Conservation (phyloP, 2,797 vertebrate species). For the Enteromius trimaculatus region DNA sequence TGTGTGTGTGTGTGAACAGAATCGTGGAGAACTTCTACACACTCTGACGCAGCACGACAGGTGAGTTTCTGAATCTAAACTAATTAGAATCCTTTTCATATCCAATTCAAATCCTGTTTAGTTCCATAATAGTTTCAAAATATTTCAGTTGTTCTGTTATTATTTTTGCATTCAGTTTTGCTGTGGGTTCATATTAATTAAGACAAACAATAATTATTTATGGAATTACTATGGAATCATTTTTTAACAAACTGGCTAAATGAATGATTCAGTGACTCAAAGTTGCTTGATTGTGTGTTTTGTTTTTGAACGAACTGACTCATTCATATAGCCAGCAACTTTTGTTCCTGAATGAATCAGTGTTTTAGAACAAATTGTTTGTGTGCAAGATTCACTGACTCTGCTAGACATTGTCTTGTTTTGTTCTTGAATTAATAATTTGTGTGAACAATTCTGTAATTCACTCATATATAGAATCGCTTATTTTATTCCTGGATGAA, state of each 20-base stretch:
- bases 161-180: neutral
- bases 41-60: conserved; percentile 85
- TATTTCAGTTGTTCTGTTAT: neutral
- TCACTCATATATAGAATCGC: neutral
- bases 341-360: neutral
- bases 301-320: neutral
- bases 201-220: neutral
- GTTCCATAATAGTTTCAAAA: neutral
- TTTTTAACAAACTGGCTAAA: neutral
- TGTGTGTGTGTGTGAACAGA: conserved; percentile 73
- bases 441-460: neutral
- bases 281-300: neutral
- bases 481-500: neutral
- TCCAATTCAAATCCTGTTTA: neutral
- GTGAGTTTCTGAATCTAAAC: conserved; percentile 65
- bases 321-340: neutral
- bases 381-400: neutral
- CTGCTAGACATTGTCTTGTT: neutral
- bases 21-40: conserved; percentile 77
- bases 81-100: neutral
- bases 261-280: neutral
- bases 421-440: neutral
- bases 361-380: neutral
- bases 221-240: too few species aligned
- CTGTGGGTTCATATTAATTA: neutral